Evolutionary conservation across 1,140 invertebrate species (phyloP).

Genomic region (Drosophila persimilis): DNA sequence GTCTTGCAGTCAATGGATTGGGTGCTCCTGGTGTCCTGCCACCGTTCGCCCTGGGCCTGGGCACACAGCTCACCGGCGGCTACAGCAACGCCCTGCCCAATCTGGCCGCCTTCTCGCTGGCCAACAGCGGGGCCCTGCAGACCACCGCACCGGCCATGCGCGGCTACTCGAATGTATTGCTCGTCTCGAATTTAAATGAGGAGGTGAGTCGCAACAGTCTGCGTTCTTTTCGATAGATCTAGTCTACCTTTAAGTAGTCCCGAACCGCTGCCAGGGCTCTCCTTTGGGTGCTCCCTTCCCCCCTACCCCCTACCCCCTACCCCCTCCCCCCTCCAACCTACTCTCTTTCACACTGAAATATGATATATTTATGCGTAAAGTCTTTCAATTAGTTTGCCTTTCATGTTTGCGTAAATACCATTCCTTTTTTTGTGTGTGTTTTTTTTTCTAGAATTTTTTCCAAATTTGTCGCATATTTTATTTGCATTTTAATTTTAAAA

Average conservation of each 20-base stretch:
- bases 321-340: neutral
- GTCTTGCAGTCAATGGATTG: constrained; percentile 82
- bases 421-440: neutral
- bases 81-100: constrained; percentile 89
- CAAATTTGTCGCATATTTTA: constrained; percentile 4
- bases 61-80: constrained; percentile 88
- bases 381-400: constrained; percentile 63
- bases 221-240: too few species aligned
- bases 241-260: too few species aligned
- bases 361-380: constrained; percentile 25
- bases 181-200: constrained; percentile 95
- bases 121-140: constrained; percentile 85
- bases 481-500: constrained; percentile 4
- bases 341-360: constrained; percentile 23
- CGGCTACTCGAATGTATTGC: constrained; percentile 91
- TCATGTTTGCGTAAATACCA: constrained; percentile 26
- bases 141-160: constrained; percentile 87
- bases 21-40: constrained; percentile 92
- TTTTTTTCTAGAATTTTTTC: constrained; percentile 18
- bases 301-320: neutral
- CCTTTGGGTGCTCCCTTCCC: neutral
- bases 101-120: constrained; percentile 88
- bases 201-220: constrained; percentile 87
- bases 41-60: constrained; percentile 88
- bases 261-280: too few species aligned